A percentile compares a stretch with the other conserved stretches of the same genome.
phyloP scores from a whole-genome alignment of 2,888 invertebrate species.

The Hemithea aestivaria region DNA sequence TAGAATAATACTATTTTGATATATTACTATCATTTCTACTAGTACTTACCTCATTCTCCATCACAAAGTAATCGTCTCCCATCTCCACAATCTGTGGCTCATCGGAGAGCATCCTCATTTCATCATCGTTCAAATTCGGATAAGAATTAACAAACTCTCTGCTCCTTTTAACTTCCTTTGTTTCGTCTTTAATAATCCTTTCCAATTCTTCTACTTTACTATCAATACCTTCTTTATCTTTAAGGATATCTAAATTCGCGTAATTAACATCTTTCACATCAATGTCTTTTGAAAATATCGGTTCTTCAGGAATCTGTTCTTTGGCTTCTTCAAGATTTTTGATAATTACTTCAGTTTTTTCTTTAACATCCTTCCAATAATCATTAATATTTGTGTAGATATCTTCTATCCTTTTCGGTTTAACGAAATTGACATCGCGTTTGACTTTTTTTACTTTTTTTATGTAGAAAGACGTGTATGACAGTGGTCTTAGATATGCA shows the following conservation, averaged over 20 bases:
- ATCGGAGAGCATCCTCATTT: conserved; percentile 58
- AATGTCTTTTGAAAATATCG: conserved; percentile 4
- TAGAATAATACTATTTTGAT: too few relatives aligned
- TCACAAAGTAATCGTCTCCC: conserved; percentile 37
- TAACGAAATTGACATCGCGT: conserved; percentile 24
- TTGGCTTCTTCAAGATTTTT: conserved; percentile 28
- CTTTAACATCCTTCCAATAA: conserved; percentile 22
- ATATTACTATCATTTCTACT: too few relatives aligned
- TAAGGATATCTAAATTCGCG: conserved; percentile 18
- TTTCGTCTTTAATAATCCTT: conserved; percentile 29
- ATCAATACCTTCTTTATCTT: conserved; percentile 32
- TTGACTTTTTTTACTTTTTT: conserved; percentile 33
- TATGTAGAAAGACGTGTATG: conserved; percentile 82
- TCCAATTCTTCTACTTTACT: conserved; percentile 31
- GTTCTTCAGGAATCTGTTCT: conserved; percentile 20
- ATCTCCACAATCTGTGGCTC: conserved; percentile 47
- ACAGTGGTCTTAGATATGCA: conserved; percentile 81
- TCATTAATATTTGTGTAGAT: conserved; percentile 23
- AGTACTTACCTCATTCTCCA: conserved; percentile 67
- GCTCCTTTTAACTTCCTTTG: conserved; percentile 10
- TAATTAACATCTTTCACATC: conserved; percentile 27
- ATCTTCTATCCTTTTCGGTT: conserved; percentile 10
- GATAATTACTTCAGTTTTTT: conserved; percentile 32
- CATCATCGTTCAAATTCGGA: conserved; percentile 44
- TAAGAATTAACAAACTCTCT: conserved; percentile 28